Conservation (phyloP, 1,140 invertebrate species). For the Penaeus chinensis region DNA sequence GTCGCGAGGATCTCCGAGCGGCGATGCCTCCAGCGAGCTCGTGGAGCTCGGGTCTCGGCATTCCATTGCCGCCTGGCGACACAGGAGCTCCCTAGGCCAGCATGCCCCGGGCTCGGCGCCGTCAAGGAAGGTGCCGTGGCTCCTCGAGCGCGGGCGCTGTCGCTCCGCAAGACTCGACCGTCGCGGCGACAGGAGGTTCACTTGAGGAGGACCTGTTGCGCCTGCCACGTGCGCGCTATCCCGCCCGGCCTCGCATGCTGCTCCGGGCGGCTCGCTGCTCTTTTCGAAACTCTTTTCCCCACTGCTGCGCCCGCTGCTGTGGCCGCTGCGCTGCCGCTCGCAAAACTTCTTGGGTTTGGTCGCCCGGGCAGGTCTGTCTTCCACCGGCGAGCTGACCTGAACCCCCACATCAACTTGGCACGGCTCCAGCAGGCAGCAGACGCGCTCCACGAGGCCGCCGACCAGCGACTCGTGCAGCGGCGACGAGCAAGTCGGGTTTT, state of each 20-base stretch:
- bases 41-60: conserved; percentile 29
- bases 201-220: conserved; percentile 25
- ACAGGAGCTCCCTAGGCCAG: conserved; percentile 42
- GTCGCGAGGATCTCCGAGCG: conserved; percentile 20
- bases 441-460: conserved; percentile 48
- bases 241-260: conserved; percentile 3
- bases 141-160: too few relatives aligned
- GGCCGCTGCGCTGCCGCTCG: conserved; percentile 43
- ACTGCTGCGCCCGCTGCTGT: conserved; percentile 30
- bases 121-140: too few relatives aligned
- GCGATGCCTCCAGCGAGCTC: conserved; percentile 41
- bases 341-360: conserved; percentile 41
- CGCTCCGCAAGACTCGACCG: conserved; percentile 10
- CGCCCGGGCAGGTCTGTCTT: neutral
- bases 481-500: conserved; percentile 43
- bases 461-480: conserved; percentile 55
- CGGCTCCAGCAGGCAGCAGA: conserved; percentile 51
- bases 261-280: conserved; percentile 28
- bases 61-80: conserved; percentile 34
- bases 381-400: conserved; percentile 11
- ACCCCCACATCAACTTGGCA: conserved; percentile 48
- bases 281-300: conserved; percentile 37
- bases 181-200: neutral
- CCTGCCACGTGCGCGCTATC: neutral
- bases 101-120: neutral